Evolutionary conservation across 2,113 vertebrate species (phyloP).

Genomic region (Bufo gargarizans): DNA sequence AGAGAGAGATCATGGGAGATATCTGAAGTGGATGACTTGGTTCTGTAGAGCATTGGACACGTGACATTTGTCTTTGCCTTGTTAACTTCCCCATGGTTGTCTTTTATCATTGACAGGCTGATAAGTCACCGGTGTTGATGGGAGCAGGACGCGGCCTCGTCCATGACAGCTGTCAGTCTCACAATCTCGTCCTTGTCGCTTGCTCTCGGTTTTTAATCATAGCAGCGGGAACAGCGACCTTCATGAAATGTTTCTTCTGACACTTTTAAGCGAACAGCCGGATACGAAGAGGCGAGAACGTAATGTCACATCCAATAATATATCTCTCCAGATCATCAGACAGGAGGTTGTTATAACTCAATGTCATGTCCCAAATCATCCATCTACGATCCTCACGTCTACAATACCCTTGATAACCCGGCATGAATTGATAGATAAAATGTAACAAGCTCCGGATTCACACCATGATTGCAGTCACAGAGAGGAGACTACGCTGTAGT

Average conservation of each 20-base stretch:
- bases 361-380: background rate
- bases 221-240: background rate
- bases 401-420: background rate
- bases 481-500: background rate
- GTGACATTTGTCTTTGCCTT: background rate
- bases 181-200: background rate
- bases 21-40: too few species aligned
- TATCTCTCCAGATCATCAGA: background rate
- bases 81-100: background rate
- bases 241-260: slow-evolving; percentile 1
- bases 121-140: background rate
- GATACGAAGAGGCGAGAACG: background rate
- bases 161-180: background rate
- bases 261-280: background rate
- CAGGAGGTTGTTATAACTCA: slow-evolving; percentile 21
- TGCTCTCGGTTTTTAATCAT: background rate
- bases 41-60: background rate
- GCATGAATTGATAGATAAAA: slow-evolving; percentile 16
- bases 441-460: background rate
- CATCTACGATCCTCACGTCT: background rate
- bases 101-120: background rate
- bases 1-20: too few species aligned
- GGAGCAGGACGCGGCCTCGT: background rate
- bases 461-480: background rate
- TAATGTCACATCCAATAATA: slow-evolving; percentile 28